phyloP scores from a whole-genome alignment of 1,140 invertebrate genomes.

The Drosophila elegans region DNA sequence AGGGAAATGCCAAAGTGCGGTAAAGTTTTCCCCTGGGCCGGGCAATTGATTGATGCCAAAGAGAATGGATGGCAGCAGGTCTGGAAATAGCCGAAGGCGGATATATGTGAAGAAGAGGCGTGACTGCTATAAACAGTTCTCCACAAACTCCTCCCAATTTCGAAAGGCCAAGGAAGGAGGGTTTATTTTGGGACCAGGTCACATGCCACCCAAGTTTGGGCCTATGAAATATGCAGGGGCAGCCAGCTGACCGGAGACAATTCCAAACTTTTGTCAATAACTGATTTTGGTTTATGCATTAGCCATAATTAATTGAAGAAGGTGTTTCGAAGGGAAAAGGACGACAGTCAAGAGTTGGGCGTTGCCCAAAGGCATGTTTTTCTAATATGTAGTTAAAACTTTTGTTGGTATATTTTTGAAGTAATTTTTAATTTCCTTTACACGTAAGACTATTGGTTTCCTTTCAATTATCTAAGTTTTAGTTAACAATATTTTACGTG shows the following conservation, averaged over 20 bases:
- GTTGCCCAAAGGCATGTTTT: conserved; percentile 1
- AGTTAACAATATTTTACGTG: not conserved
- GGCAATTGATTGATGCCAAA: conserved; percentile 59
- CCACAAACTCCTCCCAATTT: conserved; percentile 38
- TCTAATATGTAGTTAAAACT: conserved; percentile 36
- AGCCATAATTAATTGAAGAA: conserved; percentile 40
- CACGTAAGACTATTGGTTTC: not conserved
- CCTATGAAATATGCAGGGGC: conserved; percentile 45
- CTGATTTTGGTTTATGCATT: conserved; percentile 38
- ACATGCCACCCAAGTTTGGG: conserved; percentile 36
- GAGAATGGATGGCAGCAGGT: conserved; percentile 36
- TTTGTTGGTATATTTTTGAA: not conserved
- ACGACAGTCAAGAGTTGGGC: conserved; percentile 4
- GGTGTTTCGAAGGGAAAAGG: not conserved
- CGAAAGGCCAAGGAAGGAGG: not conserved
- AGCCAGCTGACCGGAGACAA: conserved; percentile 16
- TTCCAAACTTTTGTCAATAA: conserved; percentile 10
- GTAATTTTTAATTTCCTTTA: not conserved
- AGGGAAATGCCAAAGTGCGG: conserved; percentile 37
- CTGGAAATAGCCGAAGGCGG: conserved; percentile 22
- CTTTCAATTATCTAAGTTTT: not conserved
- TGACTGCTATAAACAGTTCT: conserved; percentile 18
- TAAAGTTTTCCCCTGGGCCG: conserved; percentile 35
- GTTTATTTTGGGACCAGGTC: conserved; percentile 39
- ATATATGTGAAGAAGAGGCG: conserved; percentile 14